Evolutionary conservation across 2,113 vertebrate species (phyloP), one percentile per base, ranked within the genome.

Genomic region (Eptesicus fuscus): DNA sequence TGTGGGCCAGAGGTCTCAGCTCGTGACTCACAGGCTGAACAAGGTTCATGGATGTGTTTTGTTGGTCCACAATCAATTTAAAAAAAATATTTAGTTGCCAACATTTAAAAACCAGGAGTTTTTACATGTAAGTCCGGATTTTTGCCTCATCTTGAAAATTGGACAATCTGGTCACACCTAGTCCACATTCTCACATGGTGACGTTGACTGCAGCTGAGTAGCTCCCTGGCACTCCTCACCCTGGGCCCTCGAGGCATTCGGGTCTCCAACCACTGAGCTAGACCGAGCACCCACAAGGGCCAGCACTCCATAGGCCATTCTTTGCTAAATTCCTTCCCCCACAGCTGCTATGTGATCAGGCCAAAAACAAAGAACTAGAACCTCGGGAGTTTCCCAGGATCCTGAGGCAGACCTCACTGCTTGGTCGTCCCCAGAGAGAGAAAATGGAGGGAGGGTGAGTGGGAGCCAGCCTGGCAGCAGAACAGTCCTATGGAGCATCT

Each of bases 371-470:
- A 84, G 42, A 70, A 83, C 25, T 22, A 80, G 23, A 80, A 40
- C 30, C 53, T 87, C 0, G 1, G 44, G 69, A 32, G 16, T 11
- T 67, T 90, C 69, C 73, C 89, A 63, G 83, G 20, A 40, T 63
- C 18, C 37, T 40, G 18, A 93, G 69, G 63, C 61, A 85, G 40
- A 69, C 88, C 69, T 93, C 37, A 40, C n/a, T 17, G 30, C 56
- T 80, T 35, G 22, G 42, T 77, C 25, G 93, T 65, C 44, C 70
- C 35, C 67, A 77, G 79, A 94, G 61, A 65, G 37, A 95, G 79
- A 95, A 96, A 87, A 97, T 96, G 92, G 95, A 95, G 93, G 86
- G 83, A 79, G 40, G 12, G 13, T 86, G 51, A 3, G 25, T 85
- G 70, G 69, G 44, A 95, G 73, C 40, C 83, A 85, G 44, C 47